Evolutionary conservation across 2,113 vertebrate species (phyloP).

Genomic region (Anas platyrhynchos): DNA sequence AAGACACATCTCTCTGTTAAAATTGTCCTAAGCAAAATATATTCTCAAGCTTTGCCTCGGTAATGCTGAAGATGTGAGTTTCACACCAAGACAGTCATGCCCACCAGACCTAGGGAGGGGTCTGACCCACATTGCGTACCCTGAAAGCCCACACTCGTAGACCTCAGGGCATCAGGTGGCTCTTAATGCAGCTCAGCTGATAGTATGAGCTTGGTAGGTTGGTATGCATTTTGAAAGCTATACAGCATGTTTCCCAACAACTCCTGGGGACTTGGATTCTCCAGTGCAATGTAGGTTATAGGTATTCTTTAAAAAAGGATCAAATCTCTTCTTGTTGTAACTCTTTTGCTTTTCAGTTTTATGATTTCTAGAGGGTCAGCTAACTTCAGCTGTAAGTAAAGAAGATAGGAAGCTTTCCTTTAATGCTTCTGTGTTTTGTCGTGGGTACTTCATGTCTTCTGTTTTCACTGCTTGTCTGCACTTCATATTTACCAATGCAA

Average conservation of each 20-base stretch:
- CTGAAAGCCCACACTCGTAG: background rate
- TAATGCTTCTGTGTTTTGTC: slow-evolving; percentile 28
- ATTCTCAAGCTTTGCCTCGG: background rate
- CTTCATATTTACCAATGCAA: slow-evolving; percentile 20
- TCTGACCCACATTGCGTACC: background rate
- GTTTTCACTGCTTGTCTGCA: slow-evolving; percentile 7
- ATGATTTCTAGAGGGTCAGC: background rate
- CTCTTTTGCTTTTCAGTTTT: background rate
- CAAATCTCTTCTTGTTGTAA: background rate
- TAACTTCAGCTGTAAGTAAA: background rate
- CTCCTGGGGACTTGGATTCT: background rate
- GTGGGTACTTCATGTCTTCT: slow-evolving; percentile 8
- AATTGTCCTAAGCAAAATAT: background rate
- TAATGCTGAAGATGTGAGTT: background rate
- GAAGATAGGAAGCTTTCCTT: background rate
- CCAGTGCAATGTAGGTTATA: background rate
- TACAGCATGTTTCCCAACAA: background rate
- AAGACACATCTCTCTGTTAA: background rate
- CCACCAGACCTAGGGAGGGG: background rate
- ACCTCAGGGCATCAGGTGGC: background rate
- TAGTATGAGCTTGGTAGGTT: background rate
- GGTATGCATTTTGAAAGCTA: background rate
- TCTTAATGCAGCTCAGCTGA: background rate
- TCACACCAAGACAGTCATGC: background rate
- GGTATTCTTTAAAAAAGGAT: background rate